phyloP scores from a whole-genome alignment of 2,888 invertebrate species.

The Elmis aenea region DNA sequence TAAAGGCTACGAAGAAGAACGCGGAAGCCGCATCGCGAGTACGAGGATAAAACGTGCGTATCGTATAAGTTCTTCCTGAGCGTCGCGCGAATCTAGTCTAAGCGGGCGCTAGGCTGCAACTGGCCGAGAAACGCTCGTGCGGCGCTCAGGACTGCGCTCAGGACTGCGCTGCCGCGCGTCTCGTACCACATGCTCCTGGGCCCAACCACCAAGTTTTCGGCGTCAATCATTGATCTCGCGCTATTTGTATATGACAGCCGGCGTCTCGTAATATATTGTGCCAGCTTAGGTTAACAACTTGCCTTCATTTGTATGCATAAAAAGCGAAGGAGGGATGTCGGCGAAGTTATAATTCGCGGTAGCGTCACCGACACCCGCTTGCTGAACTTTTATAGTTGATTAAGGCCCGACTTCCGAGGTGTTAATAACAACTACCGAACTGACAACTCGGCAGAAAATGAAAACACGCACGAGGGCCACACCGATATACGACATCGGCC shows the following conservation, averaged over 20 bases:
- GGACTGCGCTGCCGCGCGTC: slow-evolving; percentile 34
- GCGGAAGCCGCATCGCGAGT: slow-evolving; percentile 24
- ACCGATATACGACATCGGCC: slow-evolving; percentile 20
- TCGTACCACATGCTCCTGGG: slow-evolving; percentile 36
- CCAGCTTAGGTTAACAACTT: slow-evolving; percentile 27
- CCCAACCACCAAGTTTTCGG: slow-evolving; percentile 27
- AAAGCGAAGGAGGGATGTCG: slow-evolving; percentile 20
- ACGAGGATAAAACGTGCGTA: slow-evolving; percentile 16
- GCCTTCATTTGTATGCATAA: slow-evolving; percentile 27
- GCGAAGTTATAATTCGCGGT: slow-evolving; percentile 18
- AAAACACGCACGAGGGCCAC: slow-evolving; percentile 13
- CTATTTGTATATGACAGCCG: slow-evolving; percentile 39
- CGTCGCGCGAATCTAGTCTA: slow-evolving; percentile 22
- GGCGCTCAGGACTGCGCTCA: slow-evolving; percentile 37
- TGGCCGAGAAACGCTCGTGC: slow-evolving; percentile 35
- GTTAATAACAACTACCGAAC: slow-evolving; percentile 18
- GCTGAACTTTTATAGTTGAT: slow-evolving; percentile 17
- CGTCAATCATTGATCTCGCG: slow-evolving; percentile 41
- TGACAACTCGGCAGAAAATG: slow-evolving; percentile 15
- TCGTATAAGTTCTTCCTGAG: slow-evolving; percentile 11
- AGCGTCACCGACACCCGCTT: slow-evolving; percentile 19
- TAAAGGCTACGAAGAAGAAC: slow-evolving; percentile 8
- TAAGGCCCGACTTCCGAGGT: slow-evolving; percentile 16
- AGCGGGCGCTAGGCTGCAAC: slow-evolving; percentile 38
- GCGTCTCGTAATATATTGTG: slow-evolving; percentile 28